These are phyloP conservation scores for Aplidium turbinatum DNA, from an alignment of 23 tunicate species.

Conservation along the genomic window DNA sequence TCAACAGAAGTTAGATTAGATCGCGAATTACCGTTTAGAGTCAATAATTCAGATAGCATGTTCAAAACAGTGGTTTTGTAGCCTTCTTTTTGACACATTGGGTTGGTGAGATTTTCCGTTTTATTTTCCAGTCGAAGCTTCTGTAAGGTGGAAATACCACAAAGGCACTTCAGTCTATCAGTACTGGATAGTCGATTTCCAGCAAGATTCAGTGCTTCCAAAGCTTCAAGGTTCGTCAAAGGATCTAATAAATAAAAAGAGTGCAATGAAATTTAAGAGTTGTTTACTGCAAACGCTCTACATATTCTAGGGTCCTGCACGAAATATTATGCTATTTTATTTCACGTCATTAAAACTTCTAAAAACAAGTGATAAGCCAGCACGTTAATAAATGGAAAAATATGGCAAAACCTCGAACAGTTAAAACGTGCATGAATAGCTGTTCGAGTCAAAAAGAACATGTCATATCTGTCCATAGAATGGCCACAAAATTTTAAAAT, in stretches of 20 bases:
- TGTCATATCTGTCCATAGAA: too few species aligned
- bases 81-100: conserved; percentile 45
- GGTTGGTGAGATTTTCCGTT: conserved; percentile 59
- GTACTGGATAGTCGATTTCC: conserved; percentile 59
- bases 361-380: too few species aligned
- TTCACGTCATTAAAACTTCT: too few species aligned
- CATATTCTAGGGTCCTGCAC: too few species aligned
- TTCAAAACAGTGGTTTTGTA: conserved; percentile 42
- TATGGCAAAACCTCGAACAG: too few species aligned
- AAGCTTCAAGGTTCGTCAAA: conserved; percentile 37
- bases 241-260: conserved; percentile 42
- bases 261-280: neutral
- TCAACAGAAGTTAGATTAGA: neutral
- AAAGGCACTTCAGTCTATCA: conserved; percentile 59
- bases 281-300: too few species aligned
- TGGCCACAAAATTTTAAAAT: too few species aligned
- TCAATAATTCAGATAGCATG: conserved; percentile 43
- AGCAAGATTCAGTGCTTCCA: conserved; percentile 60
- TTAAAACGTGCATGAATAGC: too few species aligned
- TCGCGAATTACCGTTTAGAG: conserved; percentile 50
- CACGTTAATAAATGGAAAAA: too few species aligned
- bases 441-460: too few species aligned
- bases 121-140: conserved; percentile 60
- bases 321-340: too few species aligned
- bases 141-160: conserved; percentile 17